phyloP scores from a whole-genome alignment of 1,140 invertebrate species.

The Halesus radiatus region DNA sequence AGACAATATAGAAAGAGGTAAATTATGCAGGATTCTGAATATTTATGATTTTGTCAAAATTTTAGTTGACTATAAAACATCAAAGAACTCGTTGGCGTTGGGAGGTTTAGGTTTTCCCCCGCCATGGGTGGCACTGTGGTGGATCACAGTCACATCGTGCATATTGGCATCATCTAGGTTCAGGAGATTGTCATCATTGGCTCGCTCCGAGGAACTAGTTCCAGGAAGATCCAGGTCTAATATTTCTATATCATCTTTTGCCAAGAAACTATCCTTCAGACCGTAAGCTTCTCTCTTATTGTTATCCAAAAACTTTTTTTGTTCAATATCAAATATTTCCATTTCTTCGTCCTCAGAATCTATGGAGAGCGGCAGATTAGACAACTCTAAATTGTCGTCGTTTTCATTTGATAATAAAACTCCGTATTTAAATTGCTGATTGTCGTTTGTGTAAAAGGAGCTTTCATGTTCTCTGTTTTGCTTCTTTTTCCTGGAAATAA shows the following conservation, averaged over 20 bases:
- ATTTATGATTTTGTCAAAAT: background rate
- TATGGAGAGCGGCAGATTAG: constrained; percentile 37
- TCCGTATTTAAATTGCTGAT: constrained; percentile 54
- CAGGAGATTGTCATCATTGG: constrained; percentile 46
- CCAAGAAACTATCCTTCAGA: constrained; percentile 29
- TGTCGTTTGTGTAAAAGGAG: constrained; percentile 41
- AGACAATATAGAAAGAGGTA: background rate
- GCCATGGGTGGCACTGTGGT: constrained; percentile 10
- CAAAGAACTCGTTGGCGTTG: constrained; percentile 44
- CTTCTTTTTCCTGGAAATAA: constrained; percentile 43
- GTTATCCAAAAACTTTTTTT: constrained; percentile 40
- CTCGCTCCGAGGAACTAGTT: background rate
- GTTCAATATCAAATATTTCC: constrained; percentile 55
- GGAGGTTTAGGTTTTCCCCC: background rate
- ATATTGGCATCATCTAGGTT: constrained; percentile 25
- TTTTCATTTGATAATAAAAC: constrained; percentile 50
- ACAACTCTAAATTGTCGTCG: constrained; percentile 48
- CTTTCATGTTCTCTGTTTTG: constrained; percentile 14
- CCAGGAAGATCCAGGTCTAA: constrained; percentile 51
- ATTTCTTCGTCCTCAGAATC: constrained; percentile 54
- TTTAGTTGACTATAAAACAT: constrained; percentile 49
- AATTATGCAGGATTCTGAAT: background rate
- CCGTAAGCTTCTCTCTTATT: constrained; percentile 11
- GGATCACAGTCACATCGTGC: constrained; percentile 16
- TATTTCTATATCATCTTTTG: constrained; percentile 52